Evolutionary conservation across 2,888 invertebrate species (phyloP).

Genomic region (Chydorus sphaericus): DNA sequence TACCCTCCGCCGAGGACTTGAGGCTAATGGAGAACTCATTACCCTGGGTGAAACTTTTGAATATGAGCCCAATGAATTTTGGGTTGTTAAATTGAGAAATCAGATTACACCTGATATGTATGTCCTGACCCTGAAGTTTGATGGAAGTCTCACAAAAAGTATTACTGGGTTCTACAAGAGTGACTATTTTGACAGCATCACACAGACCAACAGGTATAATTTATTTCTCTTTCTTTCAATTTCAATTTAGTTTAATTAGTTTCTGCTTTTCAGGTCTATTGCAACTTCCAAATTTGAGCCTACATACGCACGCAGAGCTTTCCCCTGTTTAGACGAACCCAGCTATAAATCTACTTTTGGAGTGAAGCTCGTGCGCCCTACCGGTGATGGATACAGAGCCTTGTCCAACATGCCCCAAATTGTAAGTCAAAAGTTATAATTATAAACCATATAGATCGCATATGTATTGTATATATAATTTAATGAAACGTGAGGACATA

Average conservation of each 20-base stretch:
- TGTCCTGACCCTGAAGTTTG: constrained; percentile 42
- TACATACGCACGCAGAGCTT: constrained; percentile 79
- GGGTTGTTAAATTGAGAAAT: constrained; percentile 27
- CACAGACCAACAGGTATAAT: constrained; percentile 11
- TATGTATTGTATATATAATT: background rate
- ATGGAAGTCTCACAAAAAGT: constrained; percentile 45
- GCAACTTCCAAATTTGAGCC: constrained; percentile 91
- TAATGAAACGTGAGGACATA: too few relatives aligned
- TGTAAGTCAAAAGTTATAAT: constrained; percentile 32
- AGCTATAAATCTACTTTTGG: constrained; percentile 73
- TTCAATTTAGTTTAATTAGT: background rate
- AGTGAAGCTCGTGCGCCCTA: constrained; percentile 58
- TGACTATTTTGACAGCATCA: constrained; percentile 30
- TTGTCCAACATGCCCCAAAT: constrained; percentile 73
- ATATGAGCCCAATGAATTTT: constrained; percentile 30
- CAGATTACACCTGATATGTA: constrained; percentile 28
- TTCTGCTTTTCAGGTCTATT: constrained; percentile 45
- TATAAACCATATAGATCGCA: background rate
- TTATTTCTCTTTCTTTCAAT: background rate
- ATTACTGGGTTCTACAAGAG: constrained; percentile 62
- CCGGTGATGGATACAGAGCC: constrained; percentile 46
- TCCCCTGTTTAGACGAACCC: constrained; percentile 92
- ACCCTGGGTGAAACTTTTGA: constrained; percentile 23
- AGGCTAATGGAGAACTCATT: background rate
- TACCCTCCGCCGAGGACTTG: background rate